Evolutionary conservation across 2,797 vertebrate genomes (phyloP), one percentile per base, ranked within the genome.

Genomic region (Somateria mollissima): DNA sequence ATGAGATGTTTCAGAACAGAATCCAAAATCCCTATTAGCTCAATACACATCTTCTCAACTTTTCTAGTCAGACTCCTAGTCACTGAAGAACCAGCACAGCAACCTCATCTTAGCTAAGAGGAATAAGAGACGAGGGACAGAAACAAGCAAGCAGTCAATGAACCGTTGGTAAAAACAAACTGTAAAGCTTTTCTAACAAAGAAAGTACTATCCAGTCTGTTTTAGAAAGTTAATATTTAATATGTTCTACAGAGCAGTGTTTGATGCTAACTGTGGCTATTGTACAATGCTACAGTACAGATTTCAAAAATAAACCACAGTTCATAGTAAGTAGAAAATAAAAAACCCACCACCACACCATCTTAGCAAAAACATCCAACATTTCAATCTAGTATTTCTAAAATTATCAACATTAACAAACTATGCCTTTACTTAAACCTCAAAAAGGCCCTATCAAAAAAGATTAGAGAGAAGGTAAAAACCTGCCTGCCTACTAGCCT

Each of bases 171-270:
- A 89, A 89, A 69, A 45, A 75, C 72, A 89, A 89, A 89, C 13
- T 2, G 4, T 45, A 92, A 80, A 92, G 64, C 18, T 37, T 54
- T 71, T 54, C 36, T 81, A 69, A 91, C 49, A 84, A 92, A 88
- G 45, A n/a, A 91, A 88, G 41, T 17, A 90, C 37, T 79, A 56
- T 66, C 58, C 69, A 64, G 27, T 16, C 76, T 65, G 32, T 72
- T 13, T 91, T 90, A 54, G 89, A 64, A 10, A 41, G 64, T 76
- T 83, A 71, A 79, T 57, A 19, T 79, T 95, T 91, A 74, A 89
- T 47, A 3, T 13, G 21, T 32, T 67, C 17, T 69, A 53, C 37
- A 70, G 53, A 51, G 8, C 30, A 88, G 51, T 22, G 25, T 41
- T 76, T 84, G 51, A 76, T 71, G 56, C 54, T 12, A 39, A n/a